Evolutionary conservation across 2,797 vertebrate genomes (phyloP).

Genomic region (Liasis olivaceus): DNA sequence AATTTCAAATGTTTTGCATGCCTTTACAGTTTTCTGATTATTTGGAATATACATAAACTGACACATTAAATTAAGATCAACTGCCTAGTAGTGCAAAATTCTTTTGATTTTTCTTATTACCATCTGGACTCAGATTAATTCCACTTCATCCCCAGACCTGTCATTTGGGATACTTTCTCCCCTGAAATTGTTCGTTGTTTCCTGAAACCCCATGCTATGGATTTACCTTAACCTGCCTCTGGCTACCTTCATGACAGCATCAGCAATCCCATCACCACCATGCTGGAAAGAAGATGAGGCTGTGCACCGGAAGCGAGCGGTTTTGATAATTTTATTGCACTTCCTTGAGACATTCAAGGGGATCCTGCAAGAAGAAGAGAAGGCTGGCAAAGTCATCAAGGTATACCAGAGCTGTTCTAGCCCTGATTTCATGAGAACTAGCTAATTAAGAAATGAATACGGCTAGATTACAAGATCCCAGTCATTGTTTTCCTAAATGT

Average conservation of each 20-base stretch:
- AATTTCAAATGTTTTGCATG: background rate
- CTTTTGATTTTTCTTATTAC: background rate
- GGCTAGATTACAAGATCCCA: background rate
- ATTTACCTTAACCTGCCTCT: slow-evolving; percentile 67
- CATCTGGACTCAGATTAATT: background rate
- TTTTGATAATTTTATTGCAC: slow-evolving; percentile 87
- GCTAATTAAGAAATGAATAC: background rate
- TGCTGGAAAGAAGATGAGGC: slow-evolving; percentile 69
- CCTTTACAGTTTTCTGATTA: background rate
- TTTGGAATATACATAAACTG: background rate
- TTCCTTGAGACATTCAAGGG: slow-evolving; percentile 94
- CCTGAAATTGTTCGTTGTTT: slow-evolving; percentile 8
- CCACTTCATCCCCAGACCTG: background rate
- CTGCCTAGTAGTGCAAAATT: background rate
- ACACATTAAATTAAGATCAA: background rate
- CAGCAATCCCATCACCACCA: slow-evolving; percentile 35
- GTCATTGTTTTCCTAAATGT: background rate
- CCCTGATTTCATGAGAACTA: background rate
- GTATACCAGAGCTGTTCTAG: slow-evolving; percentile 61
- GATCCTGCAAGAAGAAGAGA: slow-evolving; percentile 92
- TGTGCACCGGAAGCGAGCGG: slow-evolving; percentile 84
- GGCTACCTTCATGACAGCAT: slow-evolving; percentile 74
- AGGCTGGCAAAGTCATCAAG: slow-evolving; percentile 87
- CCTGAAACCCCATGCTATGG: background rate
- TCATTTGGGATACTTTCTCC: background rate